Evolutionary conservation across 1,140 invertebrate genomes (phyloP), one percentile per base, ranked within the genome.

Genomic region (Riptortus pedestris): DNA sequence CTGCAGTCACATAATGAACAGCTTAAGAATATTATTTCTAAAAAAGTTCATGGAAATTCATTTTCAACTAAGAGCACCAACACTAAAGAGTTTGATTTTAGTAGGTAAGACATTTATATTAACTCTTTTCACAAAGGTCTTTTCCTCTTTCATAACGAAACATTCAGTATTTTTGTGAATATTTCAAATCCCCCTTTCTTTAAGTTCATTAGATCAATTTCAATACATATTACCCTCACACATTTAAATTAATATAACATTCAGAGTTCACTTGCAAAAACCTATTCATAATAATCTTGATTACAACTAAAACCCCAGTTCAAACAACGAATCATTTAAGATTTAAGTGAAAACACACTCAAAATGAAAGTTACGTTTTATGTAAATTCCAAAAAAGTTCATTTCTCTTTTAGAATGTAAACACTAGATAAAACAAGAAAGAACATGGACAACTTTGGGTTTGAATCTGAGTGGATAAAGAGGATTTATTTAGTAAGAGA

Each of bases 71-170:
- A 27, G 51, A 38, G 31, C 5, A 14, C 31, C 1, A 55, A 55
- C 20, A 18, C 2, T 14, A 55, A 14, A 24, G 51, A 55, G 26
- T 83, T 83, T 73, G 78, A 85, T 73, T 85, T 83, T 73, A 70
- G 73, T n/a, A 82, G 78, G 83, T 85, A 74, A 72, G 73, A n/a
- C n/a, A n/a, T n/a, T n/a, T n/a, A n/a, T n/a, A 65, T 2, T 9
- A n/a, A 47, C 16, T 2, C 7, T 18, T 3, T 47, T n/a, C 22
- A 3, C 43, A 45, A 2, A 9, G 7, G 7, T 38, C 16, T 38
- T 16, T 38, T 38, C 5, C 33, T 38, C 14, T 45, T n/a, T n/a
- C 43, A 45, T 45, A 45, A n/a, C 20, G 16, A 38, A 38, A 9
- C 5, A 16, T 38, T 38, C 33, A 38, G 16, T 45, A 45, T 45